These are phyloP conservation scores for Simalia tracyae DNA, from an alignment of 2,797 vertebrate species.

Conservation along the genomic window DNA sequence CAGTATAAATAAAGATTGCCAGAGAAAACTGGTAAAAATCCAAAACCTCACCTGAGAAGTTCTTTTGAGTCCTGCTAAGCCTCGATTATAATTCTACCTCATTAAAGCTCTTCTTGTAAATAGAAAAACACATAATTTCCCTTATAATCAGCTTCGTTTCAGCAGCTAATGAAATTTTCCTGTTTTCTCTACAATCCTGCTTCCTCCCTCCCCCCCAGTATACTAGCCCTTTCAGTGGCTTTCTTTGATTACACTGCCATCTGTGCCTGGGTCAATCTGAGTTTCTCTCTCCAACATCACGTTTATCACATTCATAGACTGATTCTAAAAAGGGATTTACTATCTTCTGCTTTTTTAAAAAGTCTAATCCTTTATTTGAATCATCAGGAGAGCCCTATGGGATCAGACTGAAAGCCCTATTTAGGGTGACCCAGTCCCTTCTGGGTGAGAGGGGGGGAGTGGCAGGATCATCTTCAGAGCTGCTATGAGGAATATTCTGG, in stretches of 20 bases:
- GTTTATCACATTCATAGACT: not conserved
- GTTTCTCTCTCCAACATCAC: not conserved
- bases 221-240: not conserved
- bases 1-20: conserved; percentile 34
- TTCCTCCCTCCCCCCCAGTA: not conserved
- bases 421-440: not conserved
- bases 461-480: not conserved
- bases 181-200: not conserved
- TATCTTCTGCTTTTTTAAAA: not conserved
- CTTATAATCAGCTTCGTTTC: conserved; percentile 34
- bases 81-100: conserved; percentile 28
- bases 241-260: not conserved
- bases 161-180: conserved; percentile 26
- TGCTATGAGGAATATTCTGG: not conserved
- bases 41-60: conserved; percentile 21
- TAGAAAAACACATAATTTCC: conserved; percentile 35
- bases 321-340: not conserved
- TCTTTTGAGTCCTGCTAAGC: conserved; percentile 20
- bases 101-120: conserved; percentile 43
- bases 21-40: conserved; percentile 23
- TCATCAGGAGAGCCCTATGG: not conserved
- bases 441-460: not conserved
- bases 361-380: not conserved
- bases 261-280: not conserved
- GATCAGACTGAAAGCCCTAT: not conserved